Conservation (phyloP, 2,113 vertebrate genomes). For the Hystrix cristata region DNA sequence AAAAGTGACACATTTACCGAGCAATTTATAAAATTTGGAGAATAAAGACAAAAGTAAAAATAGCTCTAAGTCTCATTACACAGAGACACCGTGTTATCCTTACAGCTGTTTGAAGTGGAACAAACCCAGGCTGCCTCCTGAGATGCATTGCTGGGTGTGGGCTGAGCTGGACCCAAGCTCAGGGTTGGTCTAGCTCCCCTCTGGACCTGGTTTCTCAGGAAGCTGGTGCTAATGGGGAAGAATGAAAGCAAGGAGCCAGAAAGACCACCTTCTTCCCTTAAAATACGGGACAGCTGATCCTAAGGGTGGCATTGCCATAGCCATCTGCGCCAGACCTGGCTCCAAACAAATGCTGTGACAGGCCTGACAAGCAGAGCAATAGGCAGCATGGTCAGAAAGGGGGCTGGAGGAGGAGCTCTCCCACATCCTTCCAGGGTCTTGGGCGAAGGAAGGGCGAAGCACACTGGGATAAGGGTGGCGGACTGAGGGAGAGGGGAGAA, state of each 20-base stretch:
- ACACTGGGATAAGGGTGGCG: too few relatives aligned
- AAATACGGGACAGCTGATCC: conserved; percentile 88
- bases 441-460: too few relatives aligned
- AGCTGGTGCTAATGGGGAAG: conserved; percentile 66
- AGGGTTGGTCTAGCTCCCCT: too few relatives aligned
- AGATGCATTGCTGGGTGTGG: too few relatives aligned
- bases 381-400: conserved; percentile 92
- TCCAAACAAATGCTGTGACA: conserved; percentile 91
- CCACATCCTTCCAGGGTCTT: conserved; percentile 92
- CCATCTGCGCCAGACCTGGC: conserved; percentile 93
- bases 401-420: conserved; percentile 93
- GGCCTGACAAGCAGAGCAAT: conserved; percentile 92
- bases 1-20: not conserved
- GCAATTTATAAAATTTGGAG: not conserved
- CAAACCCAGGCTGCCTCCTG: too few relatives aligned
- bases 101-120: too few relatives aligned
- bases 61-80: not conserved
- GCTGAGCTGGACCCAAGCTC: too few relatives aligned
- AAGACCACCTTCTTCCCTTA: not conserved
- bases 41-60: not conserved
- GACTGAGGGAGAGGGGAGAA: too few relatives aligned
- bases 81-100: not conserved
- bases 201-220: too few relatives aligned
- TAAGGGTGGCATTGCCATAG: conserved; percentile 87
- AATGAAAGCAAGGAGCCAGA: conserved; percentile 66